Percentiles rank a stretch among this genome's conserved stretches.
phyloP scores from a whole-genome alignment of 2,113 vertebrate genomes.

The Archilochus colubris region DNA sequence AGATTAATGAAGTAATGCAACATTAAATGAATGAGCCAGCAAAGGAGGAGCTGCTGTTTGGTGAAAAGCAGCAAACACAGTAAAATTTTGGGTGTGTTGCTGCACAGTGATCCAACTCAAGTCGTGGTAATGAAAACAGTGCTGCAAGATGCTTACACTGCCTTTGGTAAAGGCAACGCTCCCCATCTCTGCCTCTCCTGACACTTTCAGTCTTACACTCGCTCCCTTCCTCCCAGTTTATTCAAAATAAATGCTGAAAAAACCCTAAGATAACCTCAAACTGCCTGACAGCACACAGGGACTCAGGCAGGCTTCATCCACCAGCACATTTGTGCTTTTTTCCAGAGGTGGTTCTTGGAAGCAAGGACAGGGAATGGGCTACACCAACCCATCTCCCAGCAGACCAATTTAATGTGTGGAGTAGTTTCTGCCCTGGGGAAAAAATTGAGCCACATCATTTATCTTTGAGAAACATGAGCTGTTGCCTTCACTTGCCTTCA shows the following conservation, averaged over 20 bases:
- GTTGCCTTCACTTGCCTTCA: not conserved
- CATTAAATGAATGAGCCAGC: not conserved
- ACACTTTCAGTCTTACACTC: not conserved
- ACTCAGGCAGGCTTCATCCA: not conserved
- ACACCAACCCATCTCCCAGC: not conserved
- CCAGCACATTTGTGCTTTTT: not conserved
- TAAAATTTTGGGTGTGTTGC: not conserved
- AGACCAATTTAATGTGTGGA: not conserved
- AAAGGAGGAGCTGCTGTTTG: not conserved
- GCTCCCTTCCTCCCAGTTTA: not conserved
- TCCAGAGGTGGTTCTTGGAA: not conserved
- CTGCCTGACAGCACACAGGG: not conserved
- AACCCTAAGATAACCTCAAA: not conserved
- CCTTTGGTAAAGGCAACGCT: not conserved
- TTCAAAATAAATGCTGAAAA: conserved; percentile 19
- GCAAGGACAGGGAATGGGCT: not conserved
- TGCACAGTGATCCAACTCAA: not conserved
- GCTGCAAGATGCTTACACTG: not conserved
- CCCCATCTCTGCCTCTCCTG: not conserved
- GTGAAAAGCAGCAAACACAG: not conserved
- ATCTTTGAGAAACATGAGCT: not conserved
- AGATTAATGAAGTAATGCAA: not conserved
- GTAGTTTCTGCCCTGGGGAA: not conserved
- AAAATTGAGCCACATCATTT: not conserved
- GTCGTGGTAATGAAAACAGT: not conserved